These are phyloP conservation scores for Tiliacea aurago DNA, from an alignment of 2,888 invertebrate species.

Conservation along the genomic window DNA sequence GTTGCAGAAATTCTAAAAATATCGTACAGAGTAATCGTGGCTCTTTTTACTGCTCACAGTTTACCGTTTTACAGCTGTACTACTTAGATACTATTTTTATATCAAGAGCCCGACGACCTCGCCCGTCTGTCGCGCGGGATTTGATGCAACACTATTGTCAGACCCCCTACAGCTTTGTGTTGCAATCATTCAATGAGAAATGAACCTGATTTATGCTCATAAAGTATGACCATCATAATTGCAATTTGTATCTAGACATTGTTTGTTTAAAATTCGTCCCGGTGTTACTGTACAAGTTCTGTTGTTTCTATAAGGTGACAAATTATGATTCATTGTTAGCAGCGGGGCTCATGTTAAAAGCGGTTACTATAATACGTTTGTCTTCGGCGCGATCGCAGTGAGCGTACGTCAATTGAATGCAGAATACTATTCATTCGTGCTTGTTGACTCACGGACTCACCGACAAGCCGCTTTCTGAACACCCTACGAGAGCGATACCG, in stretches of 20 bases:
- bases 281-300: constrained; percentile 55
- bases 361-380: constrained; percentile 76
- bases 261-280: constrained; percentile 56
- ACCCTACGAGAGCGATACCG: constrained; percentile 68
- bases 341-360: constrained; percentile 71
- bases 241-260: constrained; percentile 27
- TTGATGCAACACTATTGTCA: constrained; percentile 81
- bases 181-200: constrained; percentile 69
- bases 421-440: constrained; percentile 81
- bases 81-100: constrained; percentile 69
- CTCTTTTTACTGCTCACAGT: constrained; percentile 61
- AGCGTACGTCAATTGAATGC: constrained; percentile 82
- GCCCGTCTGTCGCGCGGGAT: constrained; percentile 74
- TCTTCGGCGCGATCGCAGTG: constrained; percentile 73
- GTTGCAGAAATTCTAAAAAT: constrained; percentile 63
- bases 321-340: constrained; percentile 77
- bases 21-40: constrained; percentile 53
- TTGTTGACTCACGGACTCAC: constrained; percentile 85
- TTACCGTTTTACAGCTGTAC: constrained; percentile 67
- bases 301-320: constrained; percentile 64
- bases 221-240: constrained; percentile 48
- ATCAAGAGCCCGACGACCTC: constrained; percentile 77
- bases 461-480: constrained; percentile 76
- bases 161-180: constrained; percentile 73
- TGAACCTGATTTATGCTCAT: constrained; percentile 67